A percentile compares a stretch with the other conserved stretches of the same genome.
phyloP scores from a whole-genome alignment of 1,140 invertebrate genomes.

The Portunus trituberculatus region DNA sequence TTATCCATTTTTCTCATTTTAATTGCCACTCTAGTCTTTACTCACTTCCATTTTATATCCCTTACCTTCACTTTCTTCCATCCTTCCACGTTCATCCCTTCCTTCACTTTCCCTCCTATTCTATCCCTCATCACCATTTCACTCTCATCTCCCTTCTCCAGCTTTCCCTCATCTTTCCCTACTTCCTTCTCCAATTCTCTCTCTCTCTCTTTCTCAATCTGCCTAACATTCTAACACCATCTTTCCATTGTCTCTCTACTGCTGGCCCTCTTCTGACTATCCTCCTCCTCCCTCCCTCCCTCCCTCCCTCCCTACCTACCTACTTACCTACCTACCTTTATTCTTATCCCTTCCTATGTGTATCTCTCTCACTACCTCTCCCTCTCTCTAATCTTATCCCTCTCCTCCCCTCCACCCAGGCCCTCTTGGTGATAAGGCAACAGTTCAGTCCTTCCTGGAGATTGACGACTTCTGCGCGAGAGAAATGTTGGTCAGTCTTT shows the following conservation, averaged over 20 bases:
- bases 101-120: not conserved
- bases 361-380: too few relatives aligned
- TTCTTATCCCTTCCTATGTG: too few relatives aligned
- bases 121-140: not conserved
- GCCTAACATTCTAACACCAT: too few relatives aligned
- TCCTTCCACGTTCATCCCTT: not conserved
- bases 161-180: not conserved
- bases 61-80: not conserved
- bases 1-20: too few relatives aligned
- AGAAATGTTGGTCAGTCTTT: slow-evolving; percentile 13
- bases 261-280: too few relatives aligned
- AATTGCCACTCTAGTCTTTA: not conserved
- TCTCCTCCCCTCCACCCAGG: too few relatives aligned
- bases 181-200: not conserved
- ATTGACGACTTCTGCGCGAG: not conserved
- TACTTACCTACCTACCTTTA: too few relatives aligned
- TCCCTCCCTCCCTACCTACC: too few relatives aligned
- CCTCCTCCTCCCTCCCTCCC: too few relatives aligned
- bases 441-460: not conserved
- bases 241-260: too few relatives aligned
- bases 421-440: not conserved
- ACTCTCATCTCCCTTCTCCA: not conserved
- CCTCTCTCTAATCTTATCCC: too few relatives aligned
- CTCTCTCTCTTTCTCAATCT: not conserved
- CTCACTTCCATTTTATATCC: not conserved